Percentiles rank a stretch among this genome's conserved stretches.
Conservation (phyloP, 2,113 vertebrate genomes). For the Azemiops feae region DNA sequence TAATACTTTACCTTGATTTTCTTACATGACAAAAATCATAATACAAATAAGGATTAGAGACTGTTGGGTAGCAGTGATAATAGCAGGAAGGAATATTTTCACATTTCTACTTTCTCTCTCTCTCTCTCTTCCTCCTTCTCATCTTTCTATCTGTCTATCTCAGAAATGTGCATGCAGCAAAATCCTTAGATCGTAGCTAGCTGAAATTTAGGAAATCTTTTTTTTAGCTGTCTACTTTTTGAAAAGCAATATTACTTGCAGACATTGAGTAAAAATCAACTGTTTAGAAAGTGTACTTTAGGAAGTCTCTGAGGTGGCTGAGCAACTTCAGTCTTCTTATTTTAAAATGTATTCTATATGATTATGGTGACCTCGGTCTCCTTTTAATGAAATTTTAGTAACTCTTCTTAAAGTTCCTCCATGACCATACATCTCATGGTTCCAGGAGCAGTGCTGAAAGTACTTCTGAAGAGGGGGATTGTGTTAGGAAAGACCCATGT, state of each 20-base stretch:
- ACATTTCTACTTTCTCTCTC: too few relatives aligned
- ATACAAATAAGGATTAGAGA: neutral
- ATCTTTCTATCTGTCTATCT: neutral
- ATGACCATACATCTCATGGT: neutral
- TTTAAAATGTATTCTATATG: neutral
- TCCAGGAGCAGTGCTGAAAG: neutral
- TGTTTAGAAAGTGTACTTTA: neutral
- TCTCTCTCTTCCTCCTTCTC: neutral
- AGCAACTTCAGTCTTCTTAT: neutral
- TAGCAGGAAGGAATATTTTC: too few relatives aligned
- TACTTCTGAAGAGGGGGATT: neutral
- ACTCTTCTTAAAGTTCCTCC: neutral
- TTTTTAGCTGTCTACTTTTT: neutral
- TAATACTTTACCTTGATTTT: neutral
- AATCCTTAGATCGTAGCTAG: neutral
- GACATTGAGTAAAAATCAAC: neutral
- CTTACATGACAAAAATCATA: neutral
- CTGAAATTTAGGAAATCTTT: neutral
- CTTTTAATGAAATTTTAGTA: neutral
- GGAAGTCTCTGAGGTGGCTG: neutral
- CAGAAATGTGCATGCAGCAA: neutral
- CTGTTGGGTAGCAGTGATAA: neutral
- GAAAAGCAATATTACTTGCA: neutral
- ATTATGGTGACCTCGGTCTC: neutral
- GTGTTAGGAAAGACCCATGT: neutral